Percentiles rank a stretch among this genome's conserved stretches.
Evolutionary conservation across 2,888 invertebrate species (phyloP).

Genomic region (Tachystola acroxantha): DNA sequence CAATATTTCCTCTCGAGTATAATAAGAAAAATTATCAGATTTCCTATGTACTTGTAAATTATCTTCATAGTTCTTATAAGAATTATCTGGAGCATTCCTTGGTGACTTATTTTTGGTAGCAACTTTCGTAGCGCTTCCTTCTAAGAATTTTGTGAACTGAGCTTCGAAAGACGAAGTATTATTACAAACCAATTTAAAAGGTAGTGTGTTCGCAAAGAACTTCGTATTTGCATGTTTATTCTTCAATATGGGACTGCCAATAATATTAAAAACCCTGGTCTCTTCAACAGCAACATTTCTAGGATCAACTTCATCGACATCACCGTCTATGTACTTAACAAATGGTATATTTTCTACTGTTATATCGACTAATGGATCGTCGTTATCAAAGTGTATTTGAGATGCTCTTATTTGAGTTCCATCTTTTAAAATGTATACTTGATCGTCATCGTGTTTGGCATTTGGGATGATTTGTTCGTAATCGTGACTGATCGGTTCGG

Average conservation of each 20-base stretch:
- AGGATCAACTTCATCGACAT: constrained; percentile 29
- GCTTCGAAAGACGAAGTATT: constrained; percentile 57
- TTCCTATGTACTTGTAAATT: constrained; percentile 26
- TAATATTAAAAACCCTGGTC: constrained; percentile 46
- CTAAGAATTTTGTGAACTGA: constrained; percentile 59
- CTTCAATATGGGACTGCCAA: constrained; percentile 53
- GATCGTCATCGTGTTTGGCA: constrained; percentile 32
- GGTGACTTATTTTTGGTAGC: constrained; percentile 48
- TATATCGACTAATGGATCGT: constrained; percentile 55
- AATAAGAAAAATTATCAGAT: constrained; percentile 37
- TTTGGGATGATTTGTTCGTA: constrained; percentile 35
- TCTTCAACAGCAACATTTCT: constrained; percentile 27
- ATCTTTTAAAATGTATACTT: constrained; percentile 60
- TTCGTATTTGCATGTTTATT: constrained; percentile 37
- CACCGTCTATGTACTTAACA: constrained; percentile 43
- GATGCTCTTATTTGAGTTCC: constrained; percentile 69
- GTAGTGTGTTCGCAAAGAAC: constrained; percentile 51
- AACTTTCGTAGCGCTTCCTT: constrained; percentile 38
- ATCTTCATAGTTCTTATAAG: constrained; percentile 34
- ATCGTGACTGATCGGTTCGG: constrained; percentile 22
- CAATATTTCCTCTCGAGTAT: constrained; percentile 59
- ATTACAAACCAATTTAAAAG: constrained; percentile 60
- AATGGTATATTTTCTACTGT: constrained; percentile 62
- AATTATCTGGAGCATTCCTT: constrained; percentile 41
- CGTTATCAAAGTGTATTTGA: constrained; percentile 70